Base-by-base conservation (phyloP, 2,888 invertebrate species). In the Lasioglossum figueresi region DNA sequence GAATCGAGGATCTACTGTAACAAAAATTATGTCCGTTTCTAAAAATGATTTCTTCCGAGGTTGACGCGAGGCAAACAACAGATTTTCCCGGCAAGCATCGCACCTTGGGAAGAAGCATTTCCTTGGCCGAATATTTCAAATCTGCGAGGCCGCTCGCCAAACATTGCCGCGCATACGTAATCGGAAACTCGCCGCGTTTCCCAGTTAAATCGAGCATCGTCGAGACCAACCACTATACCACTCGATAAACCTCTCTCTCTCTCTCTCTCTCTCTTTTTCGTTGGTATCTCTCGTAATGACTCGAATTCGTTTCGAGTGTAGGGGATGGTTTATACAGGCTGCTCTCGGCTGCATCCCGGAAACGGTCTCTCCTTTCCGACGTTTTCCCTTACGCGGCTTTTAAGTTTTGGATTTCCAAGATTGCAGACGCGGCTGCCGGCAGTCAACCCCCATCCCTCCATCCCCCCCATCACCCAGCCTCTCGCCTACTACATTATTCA, bases 401-500 rank as follows among this genome's bases (percentile, higher is more conserved):
- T 73, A 79, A 86, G 81, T 85, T 90, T 90, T 82, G 79, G 85
- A 90, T 89, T 85, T 87, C 80, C 84, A 70, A 73, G 76, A 68
- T 23, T 34, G 80, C 76, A 48, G 76, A 63, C 43, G 76, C 43
- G 66, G n/a, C n/a, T 43, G 48, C 31, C 19, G 68, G 72, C 66
- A 66, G 48, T 23, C 52, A 23, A 52, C 52, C 52, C 52, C 52
- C 52, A 23, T 23, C 52, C 48, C 6, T n/a, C n/a, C n/a, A n/a
- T n/a, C n/a, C n/a, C 52, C 52, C 52, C 52, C 52, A 23, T 23
- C 52, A 19, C 6, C 52, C 52, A 3, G 85, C 83, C 37, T 23
- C 4, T 76, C 73, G 79, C 37, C 86, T 85, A 63, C 84, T 92
- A 87, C 87, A 89, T 91, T 91, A 91, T 91, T 92, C 88, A 91